Evolutionary conservation across 2,888 invertebrate genomes (phyloP), one percentile per base, ranked within the genome.

Genomic region (Tetramorium bicarinatum): DNA sequence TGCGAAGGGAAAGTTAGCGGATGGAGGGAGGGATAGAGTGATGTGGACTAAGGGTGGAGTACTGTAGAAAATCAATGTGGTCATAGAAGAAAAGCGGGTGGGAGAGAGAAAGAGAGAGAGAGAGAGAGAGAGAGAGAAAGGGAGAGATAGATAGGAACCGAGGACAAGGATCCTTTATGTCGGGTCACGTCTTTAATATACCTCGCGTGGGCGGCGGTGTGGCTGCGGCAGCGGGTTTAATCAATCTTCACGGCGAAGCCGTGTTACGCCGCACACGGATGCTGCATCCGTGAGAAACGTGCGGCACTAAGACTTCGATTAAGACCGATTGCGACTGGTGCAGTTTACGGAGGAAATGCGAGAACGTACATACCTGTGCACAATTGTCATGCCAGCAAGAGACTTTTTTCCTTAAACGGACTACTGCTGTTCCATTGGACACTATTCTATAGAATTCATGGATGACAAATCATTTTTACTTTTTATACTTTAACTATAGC

Each of bases 171-270:
- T 92, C 92, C 91, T 92, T 93, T 93, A 92, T 93, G 93, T 92
- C 91, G 90, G 93, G 94, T 94, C 94, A 94, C 94, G 94, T 94
- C 92, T 94, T 94, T 93, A 94, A 94, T 93, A 94, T 92, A 93
- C 90, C 88, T 85, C 87, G 89, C 88, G 88, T 90, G 88, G 88
- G 90, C 85, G 87, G 85, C 84, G 85, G 85, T 87, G 84, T 84
- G 87, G 81, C 81, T 84, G 85, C 85, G 88, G 54, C 47, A 49
- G 47, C 83, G 71, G 83, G 90, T 87, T 92, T 91, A 92, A 94
- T 93, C 93, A 93, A 93, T 94, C 93, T 93, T 92, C 88, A 85
- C 82, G 62, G 84, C 80, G 83, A 87, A 84, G 85, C 84, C 25
- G 85, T 90, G 90, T 82, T 87, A 84, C 85, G 80, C 84, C 83